These are phyloP conservation scores for Scyliorhinus canicula DNA, from an alignment of 2,797 vertebrate genomes.

Conservation along the genomic window DNA sequence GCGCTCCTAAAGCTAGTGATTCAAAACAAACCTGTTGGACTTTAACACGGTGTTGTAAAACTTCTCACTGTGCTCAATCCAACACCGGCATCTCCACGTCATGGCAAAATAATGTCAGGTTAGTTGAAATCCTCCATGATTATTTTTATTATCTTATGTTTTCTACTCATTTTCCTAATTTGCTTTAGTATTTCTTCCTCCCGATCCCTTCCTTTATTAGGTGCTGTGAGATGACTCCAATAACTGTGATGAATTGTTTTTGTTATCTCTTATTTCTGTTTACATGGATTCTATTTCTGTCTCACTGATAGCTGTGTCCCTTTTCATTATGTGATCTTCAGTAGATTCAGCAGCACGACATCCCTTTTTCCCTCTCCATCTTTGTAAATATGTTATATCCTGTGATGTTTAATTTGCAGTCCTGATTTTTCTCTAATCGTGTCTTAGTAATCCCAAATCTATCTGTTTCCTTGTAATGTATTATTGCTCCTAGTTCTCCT, in stretches of 20 bases:
- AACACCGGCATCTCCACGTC: too few species aligned
- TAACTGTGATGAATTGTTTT: background rate
- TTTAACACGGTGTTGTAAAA: too few species aligned
- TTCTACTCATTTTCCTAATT: background rate
- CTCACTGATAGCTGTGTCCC: background rate
- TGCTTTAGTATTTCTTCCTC: background rate
- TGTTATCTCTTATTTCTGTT: background rate
- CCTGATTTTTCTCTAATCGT: background rate
- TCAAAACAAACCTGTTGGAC: too few species aligned
- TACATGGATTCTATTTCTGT: background rate
- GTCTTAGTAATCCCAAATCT: background rate
- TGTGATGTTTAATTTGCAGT: background rate
- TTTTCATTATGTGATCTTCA: background rate
- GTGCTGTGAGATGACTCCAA: background rate
- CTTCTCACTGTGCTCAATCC: too few species aligned
- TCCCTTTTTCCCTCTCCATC: background rate
- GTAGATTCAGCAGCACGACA: background rate
- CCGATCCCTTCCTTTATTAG: background rate
- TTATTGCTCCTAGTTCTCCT: background rate
- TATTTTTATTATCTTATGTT: background rate
- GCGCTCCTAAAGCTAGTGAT: too few species aligned
- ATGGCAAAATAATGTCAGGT: background rate
- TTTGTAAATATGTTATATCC: background rate
- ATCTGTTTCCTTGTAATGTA: background rate
- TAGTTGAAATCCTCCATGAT: background rate